phyloP scores from a whole-genome alignment of 2,888 invertebrate species.

The Coleophora deauratella region DNA sequence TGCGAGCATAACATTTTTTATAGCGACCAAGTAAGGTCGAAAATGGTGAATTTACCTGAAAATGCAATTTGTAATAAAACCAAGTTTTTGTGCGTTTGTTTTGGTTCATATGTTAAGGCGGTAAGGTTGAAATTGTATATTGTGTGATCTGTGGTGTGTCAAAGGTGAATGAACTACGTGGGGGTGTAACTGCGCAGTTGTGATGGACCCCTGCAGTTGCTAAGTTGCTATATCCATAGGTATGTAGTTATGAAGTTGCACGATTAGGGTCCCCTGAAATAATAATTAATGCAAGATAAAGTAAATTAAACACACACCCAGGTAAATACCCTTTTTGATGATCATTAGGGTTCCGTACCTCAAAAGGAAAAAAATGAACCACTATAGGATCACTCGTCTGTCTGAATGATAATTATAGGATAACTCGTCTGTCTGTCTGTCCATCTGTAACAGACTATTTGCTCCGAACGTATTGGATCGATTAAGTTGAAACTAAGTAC shows the following conservation, averaged over 20 bases:
- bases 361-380: too few species aligned
- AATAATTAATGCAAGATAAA: too few species aligned
- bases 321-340: too few species aligned
- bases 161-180: constrained; percentile 63
- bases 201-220: constrained; percentile 58
- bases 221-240: constrained; percentile 43
- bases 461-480: too few species aligned
- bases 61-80: constrained; percentile 18
- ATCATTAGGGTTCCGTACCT: too few species aligned
- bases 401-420: too few species aligned
- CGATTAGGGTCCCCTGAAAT: constrained; percentile 4
- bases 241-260: constrained; percentile 20
- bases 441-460: too few species aligned
- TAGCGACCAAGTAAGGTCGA: not conserved
- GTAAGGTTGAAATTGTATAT: constrained; percentile 16
- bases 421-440: too few species aligned
- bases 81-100: constrained; percentile 22
- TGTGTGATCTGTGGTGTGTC: not conserved
- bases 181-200: constrained; percentile 64
- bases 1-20: not conserved
- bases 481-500: too few species aligned
- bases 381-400: too few species aligned
- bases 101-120: constrained; percentile 17
- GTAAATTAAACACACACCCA: too few species aligned
- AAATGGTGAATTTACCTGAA: constrained; percentile 5